A percentile compares a stretch with the other conserved stretches of the same genome.
These are phyloP conservation scores for Sinocyclocheilus anophthalmus DNA, from an alignment of 2,113 vertebrate species.

Conservation along the genomic window DNA sequence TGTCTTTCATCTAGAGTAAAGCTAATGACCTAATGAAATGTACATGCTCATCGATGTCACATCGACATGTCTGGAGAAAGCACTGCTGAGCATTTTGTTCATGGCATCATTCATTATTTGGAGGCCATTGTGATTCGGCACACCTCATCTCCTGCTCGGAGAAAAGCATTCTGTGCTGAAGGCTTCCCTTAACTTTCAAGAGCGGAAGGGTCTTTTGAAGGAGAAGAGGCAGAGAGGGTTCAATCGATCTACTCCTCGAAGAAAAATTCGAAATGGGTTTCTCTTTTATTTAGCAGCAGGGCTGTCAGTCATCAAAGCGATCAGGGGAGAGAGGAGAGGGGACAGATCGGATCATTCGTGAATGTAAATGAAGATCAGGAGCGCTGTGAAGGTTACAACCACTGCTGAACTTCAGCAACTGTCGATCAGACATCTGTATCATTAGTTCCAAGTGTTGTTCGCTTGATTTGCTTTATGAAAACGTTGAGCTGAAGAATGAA, in stretches of 20 bases:
- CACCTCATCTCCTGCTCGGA: constrained; percentile 12
- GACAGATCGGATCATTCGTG: background rate
- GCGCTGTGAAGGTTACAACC: constrained; percentile 10
- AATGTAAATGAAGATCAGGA: constrained; percentile 33
- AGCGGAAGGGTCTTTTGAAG: constrained; percentile 13
- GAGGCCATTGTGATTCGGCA: constrained; percentile 3
- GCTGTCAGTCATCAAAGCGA: constrained; percentile 36
- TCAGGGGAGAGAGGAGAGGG: background rate
- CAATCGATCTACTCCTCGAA: constrained; percentile 29
- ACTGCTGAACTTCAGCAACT: constrained; percentile 8
- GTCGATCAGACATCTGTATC: background rate
- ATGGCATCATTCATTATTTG: constrained; percentile 14
- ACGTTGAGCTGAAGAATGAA: background rate
- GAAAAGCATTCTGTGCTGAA: background rate
- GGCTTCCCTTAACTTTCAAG: constrained; percentile 28
- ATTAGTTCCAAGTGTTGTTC: background rate
- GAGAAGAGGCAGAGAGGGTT: constrained; percentile 36
- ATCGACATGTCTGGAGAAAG: background rate
- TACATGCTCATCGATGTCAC: background rate
- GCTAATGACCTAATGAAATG: background rate
- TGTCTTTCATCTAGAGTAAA: constrained; percentile 20
- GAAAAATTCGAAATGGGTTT: constrained; percentile 27
- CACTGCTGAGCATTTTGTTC: constrained; percentile 17
- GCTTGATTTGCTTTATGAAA: background rate
- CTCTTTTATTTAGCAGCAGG: constrained; percentile 36